A percentile compares a stretch with the other conserved stretches of the same genome.
phyloP scores from a whole-genome alignment of 2,113 vertebrate genomes.

The Labeo catla region DNA sequence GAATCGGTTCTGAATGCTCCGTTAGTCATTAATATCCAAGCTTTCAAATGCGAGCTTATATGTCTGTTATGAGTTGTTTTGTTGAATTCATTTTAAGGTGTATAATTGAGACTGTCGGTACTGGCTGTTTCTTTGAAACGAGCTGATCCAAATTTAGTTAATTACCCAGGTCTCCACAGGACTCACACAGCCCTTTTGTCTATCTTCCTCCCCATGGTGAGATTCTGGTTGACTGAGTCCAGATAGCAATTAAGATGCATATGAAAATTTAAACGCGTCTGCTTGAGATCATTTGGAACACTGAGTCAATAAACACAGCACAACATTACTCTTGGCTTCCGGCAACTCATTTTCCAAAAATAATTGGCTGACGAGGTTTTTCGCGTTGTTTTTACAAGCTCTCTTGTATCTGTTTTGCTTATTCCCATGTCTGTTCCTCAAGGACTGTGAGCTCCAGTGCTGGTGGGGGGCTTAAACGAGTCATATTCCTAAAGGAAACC shows the following conservation, averaged over 20 bases:
- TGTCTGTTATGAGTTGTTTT: constrained; percentile 27
- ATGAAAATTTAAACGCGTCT: constrained; percentile 61
- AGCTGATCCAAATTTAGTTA: constrained; percentile 53
- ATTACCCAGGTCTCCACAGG: constrained; percentile 44
- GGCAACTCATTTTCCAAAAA: constrained; percentile 60
- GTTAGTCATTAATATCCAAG: constrained; percentile 12
- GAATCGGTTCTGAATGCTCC: constrained; percentile 27
- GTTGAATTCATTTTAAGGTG: constrained; percentile 14
- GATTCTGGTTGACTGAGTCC: constrained; percentile 57
- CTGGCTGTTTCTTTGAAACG: constrained; percentile 5
- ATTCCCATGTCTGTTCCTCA: not conserved
- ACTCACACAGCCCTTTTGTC: not conserved
- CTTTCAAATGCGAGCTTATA: not conserved
- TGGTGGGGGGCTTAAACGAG: not conserved
- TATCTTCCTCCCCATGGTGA: constrained; percentile 37
- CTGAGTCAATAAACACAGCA: constrained; percentile 52
- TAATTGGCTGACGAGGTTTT: constrained; percentile 56
- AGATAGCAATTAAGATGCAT: constrained; percentile 66
- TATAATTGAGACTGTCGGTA: constrained; percentile 2
- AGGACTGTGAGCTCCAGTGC: not conserved
- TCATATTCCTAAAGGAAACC: not conserved
- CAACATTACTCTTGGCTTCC: constrained; percentile 49
- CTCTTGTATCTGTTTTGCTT: not conserved
- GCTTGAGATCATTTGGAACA: constrained; percentile 54
- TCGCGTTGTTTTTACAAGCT: not conserved